phyloP scores from a whole-genome alignment of 2,888 invertebrate species.

The Drosophila glabriapex region DNA sequence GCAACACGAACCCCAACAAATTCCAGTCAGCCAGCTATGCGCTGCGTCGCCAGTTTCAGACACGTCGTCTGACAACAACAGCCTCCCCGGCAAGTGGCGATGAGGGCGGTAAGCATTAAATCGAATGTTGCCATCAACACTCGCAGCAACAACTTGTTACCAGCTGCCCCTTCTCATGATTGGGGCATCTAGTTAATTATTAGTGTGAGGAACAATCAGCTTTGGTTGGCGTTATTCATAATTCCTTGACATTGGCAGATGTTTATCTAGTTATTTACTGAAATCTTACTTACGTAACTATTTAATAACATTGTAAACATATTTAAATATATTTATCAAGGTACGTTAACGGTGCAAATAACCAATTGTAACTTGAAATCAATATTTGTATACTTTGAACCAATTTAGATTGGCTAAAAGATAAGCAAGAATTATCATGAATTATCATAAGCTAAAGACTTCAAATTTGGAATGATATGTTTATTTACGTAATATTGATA shows the following conservation, averaged over 20 bases:
- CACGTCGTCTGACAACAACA: constrained; percentile 77
- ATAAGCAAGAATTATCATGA: background rate
- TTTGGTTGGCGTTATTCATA: background rate
- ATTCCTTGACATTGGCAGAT: background rate
- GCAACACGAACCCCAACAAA: constrained; percentile 45
- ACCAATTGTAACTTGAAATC: background rate
- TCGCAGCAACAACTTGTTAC: constrained; percentile 4
- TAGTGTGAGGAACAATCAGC: background rate
- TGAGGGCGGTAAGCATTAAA: constrained; percentile 72
- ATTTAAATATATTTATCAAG: background rate
- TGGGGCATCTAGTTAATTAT: background rate
- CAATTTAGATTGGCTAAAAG: background rate
- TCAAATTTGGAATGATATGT: background rate
- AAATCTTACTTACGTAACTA: background rate
- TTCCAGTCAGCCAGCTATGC: constrained; percentile 67
- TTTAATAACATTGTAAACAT: background rate
- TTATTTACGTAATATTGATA: background rate
- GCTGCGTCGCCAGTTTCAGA: constrained; percentile 79
- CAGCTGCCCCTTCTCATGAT: background rate
- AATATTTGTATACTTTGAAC: background rate
- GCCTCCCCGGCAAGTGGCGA: constrained; percentile 57
- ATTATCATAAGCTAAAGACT: background rate
- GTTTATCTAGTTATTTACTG: background rate
- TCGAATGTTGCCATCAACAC: constrained; percentile 2
- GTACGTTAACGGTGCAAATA: background rate